These are phyloP conservation scores for Copidosoma aretas DNA, from an alignment of 2,888 invertebrate genomes.

Conservation along the genomic window DNA sequence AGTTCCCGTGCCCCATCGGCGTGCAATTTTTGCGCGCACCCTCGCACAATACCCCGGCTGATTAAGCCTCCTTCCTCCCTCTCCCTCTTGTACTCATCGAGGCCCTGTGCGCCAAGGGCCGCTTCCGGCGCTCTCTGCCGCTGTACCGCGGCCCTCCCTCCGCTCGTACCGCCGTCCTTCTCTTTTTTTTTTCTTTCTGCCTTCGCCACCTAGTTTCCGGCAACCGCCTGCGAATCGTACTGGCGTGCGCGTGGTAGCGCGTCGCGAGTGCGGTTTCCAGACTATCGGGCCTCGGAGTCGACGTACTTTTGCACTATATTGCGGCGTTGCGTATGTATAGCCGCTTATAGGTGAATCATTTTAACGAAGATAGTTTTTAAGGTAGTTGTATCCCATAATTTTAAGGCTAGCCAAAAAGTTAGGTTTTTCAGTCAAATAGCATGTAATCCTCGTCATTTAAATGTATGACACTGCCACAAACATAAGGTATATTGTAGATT, in stretches of 20 bases:
- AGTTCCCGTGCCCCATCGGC: conserved; percentile 26
- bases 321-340: too few species aligned
- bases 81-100: conserved; percentile 48
- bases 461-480: too few species aligned
- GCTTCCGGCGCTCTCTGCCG: conserved; percentile 16
- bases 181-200: background rate
- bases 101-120: conserved; percentile 36
- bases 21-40: conserved; percentile 51
- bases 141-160: background rate
- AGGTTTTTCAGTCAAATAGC: too few species aligned
- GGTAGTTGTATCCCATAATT: too few species aligned
- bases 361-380: too few species aligned
- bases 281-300: too few species aligned
- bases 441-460: too few species aligned
- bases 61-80: conserved; percentile 48
- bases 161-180: background rate
- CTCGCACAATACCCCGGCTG: conserved; percentile 53
- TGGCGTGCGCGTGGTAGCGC: background rate
- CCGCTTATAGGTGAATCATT: too few species aligned
- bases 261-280: too few species aligned
- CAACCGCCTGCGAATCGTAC: background rate
- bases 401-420: too few species aligned
- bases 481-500: too few species aligned
- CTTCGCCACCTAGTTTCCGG: conserved; percentile 1
- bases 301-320: too few species aligned